Base-by-base conservation (phyloP, 2,113 vertebrate genomes). In the Accipiter cooperii region DNA sequence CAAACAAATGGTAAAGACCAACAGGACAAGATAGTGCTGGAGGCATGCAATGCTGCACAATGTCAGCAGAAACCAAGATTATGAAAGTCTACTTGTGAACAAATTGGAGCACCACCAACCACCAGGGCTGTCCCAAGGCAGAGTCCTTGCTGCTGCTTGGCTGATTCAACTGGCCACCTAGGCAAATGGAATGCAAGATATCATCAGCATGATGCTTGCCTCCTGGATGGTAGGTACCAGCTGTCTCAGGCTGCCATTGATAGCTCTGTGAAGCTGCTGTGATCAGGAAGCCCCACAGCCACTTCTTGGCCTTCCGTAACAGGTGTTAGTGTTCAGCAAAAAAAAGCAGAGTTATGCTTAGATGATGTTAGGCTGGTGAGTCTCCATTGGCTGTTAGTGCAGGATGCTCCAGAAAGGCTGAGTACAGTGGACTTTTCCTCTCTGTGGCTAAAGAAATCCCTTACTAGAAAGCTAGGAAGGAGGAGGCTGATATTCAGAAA, bases 61-160 rank as follows among this genome's bases (percentile, higher is more conserved):
- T 47, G 46, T 64, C 26, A 81, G 47, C 65, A 76, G 78, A 79
- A 68, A 15, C 36, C 28, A 73, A 57, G 58, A 33, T 28, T 26
- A 9, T 8, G 7, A 31, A 75, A 44, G 15, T 74, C 17, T n/a
- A 12, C 25, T 57, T 80, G 31, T 49, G 65, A 73, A 42, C 8
- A 49, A 14, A 42, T 79, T n/a, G 75, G 64, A 60, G 12, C 22
- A 73, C 10, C 8, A 9, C 20, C 1, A 6, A 33, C 33, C 3
- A 8, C 8, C 16, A 73, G 13, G 9, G 3, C 4, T 47, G 57
- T 36, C 44, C 38, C 28, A 31, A 0, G 1, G 61, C 51, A 54
- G 28, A 52, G 11, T 31, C 36, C 38, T 68, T 78, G 31, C 10
- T 83, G 20, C 42, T n/a, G 28, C 21, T 88, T 34, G 47, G 11